Conservation (phyloP, 2,797 vertebrate genomes). For the Pangasius djambal region DNA sequence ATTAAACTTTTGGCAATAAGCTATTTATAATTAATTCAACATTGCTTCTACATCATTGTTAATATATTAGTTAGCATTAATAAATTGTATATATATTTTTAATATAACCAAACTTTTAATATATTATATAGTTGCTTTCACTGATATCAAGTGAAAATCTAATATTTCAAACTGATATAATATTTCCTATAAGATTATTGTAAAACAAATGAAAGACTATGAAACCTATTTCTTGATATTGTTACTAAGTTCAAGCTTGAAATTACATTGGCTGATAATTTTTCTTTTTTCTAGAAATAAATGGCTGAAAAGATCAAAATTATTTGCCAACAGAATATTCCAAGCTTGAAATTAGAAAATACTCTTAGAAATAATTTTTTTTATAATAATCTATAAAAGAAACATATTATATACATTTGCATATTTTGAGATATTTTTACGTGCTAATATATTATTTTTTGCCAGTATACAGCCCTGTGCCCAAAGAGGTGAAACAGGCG, state of each 20-base stretch:
- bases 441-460: neutral
- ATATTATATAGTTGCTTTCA: no score
- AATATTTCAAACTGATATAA: neutral
- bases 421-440: neutral
- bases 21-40: neutral
- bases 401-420: neutral
- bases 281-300: neutral
- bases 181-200: neutral
- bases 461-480: neutral
- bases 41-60: neutral
- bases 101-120: no score
- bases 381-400: neutral
- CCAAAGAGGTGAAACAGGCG: slow-evolving; percentile 1
- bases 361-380: neutral
- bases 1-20: neutral
- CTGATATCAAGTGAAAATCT: neutral
- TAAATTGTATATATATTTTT: no score
- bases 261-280: neutral
- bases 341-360: neutral
- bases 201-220: neutral
- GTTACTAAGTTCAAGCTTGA: neutral
- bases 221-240: neutral
- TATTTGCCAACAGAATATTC: neutral
- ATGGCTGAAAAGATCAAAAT: neutral
- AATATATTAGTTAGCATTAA: neutral